Conservation (phyloP, 2,113 vertebrate genomes). For the Tiliqua scincoides region DNA sequence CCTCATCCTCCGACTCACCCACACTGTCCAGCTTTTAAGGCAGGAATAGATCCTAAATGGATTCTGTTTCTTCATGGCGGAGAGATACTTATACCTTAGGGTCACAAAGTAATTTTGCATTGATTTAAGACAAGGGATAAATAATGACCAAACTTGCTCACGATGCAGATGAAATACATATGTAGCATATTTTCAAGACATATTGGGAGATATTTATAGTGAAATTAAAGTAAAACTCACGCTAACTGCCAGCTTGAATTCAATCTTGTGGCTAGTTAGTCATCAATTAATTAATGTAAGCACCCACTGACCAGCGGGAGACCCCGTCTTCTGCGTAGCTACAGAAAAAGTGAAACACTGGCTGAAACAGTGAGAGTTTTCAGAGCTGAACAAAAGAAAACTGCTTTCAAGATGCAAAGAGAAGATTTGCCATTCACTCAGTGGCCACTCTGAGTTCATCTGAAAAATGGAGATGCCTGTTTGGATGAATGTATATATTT, state of each 20-base stretch:
- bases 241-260: background rate
- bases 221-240: background rate
- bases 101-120: background rate
- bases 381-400: background rate
- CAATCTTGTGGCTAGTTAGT: background rate
- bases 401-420: background rate
- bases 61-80: background rate
- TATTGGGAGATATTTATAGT: background rate
- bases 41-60: background rate
- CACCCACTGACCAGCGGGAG: background rate
- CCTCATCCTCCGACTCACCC: background rate
- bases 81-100: background rate
- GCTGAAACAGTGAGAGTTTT: background rate
- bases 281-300: background rate
- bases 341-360: background rate
- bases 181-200: background rate
- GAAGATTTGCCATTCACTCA: background rate
- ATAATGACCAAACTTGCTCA: background rate
- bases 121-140: background rate
- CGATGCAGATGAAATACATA: background rate
- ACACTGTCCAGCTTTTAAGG: background rate
- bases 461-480: background rate
- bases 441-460: background rate
- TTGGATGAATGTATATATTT: rapidly evolving
- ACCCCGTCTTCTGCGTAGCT: background rate